A percentile compares a stretch with the other conserved stretches of the same genome.
These are phyloP conservation scores for Loripinus fragilis DNA, from an alignment of 2,888 invertebrate species.

Conservation along the genomic window DNA sequence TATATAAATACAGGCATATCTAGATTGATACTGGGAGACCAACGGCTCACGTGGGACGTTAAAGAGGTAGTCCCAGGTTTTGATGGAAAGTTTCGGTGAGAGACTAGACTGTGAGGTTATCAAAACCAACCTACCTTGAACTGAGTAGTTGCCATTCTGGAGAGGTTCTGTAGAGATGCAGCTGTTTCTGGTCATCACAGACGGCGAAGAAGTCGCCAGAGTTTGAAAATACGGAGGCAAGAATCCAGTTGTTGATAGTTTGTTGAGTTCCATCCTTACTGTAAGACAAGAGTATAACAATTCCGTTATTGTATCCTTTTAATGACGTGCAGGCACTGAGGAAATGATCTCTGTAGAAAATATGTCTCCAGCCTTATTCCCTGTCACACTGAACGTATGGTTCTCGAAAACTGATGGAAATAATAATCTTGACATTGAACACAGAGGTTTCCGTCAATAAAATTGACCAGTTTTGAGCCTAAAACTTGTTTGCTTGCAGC, in stretches of 20 bases:
- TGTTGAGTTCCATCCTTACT: constrained; percentile 40
- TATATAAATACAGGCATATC: constrained; percentile 14
- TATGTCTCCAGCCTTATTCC: constrained; percentile 21
- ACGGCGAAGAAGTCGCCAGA: constrained; percentile 73
- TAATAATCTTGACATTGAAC: constrained; percentile 53
- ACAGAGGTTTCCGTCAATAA: constrained; percentile 70
- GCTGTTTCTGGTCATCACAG: constrained; percentile 77
- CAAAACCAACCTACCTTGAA: constrained; percentile 39
- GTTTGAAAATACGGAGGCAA: constrained; percentile 70
- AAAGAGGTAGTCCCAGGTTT: constrained; percentile 13
- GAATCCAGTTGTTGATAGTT: constrained; percentile 57
- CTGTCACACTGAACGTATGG: constrained; percentile 24
- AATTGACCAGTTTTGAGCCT: constrained; percentile 72
- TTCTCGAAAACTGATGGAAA: constrained; percentile 41
- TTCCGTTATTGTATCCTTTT: neutral
- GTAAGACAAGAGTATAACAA: constrained; percentile 31
- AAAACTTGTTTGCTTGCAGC: constrained; percentile 60
- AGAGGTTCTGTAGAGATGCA: constrained; percentile 66
- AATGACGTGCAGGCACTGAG: constrained; percentile 14
- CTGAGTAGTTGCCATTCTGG: constrained; percentile 38
- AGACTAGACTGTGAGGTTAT: neutral
- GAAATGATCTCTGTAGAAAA: neutral
- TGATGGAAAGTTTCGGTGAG: neutral
- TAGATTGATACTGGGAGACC: constrained; percentile 11
- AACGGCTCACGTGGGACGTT: constrained; percentile 1